phyloP scores from a whole-genome alignment of 2,797 vertebrate species.

The Luscinia luscinia region DNA sequence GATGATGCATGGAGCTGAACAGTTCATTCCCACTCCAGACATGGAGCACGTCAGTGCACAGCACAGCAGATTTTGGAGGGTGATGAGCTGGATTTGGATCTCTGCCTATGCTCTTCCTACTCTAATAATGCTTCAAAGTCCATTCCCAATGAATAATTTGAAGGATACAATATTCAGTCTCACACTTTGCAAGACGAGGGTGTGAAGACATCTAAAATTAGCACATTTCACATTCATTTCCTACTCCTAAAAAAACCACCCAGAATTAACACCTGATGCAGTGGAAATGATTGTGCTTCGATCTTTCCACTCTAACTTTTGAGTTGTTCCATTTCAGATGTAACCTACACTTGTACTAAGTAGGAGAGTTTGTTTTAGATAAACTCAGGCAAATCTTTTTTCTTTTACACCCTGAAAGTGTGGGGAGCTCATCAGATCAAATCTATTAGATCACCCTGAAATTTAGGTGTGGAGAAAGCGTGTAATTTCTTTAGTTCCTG shows the following conservation, averaged over 20 bases:
- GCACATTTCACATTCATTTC: neutral
- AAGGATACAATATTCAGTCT: neutral
- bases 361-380: slow-evolving; percentile 1
- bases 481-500: neutral
- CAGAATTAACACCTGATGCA: neutral
- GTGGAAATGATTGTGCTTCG: slow-evolving; percentile 18
- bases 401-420: neutral
- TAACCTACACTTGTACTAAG: neutral
- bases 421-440: neutral
- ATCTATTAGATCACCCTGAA: neutral
- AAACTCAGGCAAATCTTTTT: neutral
- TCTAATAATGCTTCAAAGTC: neutral
- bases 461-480: neutral
- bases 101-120: neutral
- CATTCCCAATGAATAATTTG: neutral
- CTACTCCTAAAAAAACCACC: neutral
- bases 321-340: slow-evolving; percentile 29
- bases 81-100: neutral
- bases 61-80: neutral
- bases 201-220: neutral
- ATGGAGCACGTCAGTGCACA: fast-evolving
- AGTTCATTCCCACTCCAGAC: neutral
- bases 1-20: neutral
- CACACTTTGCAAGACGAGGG: neutral
- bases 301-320: slow-evolving; percentile 39